phyloP scores from a whole-genome alignment of 2,113 vertebrate species.

The Lepus europaeus region DNA sequence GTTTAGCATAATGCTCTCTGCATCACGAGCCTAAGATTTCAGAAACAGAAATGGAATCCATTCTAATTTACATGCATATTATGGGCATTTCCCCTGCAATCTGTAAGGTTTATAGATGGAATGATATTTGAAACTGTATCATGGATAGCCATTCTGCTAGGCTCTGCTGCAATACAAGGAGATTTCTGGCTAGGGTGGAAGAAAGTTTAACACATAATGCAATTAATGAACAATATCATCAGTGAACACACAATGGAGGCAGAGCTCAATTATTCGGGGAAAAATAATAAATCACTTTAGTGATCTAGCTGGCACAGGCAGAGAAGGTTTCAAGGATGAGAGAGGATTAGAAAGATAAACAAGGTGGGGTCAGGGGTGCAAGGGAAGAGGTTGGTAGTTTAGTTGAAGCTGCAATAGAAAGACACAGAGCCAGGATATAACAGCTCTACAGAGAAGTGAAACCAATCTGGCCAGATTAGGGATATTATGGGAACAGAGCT shows the following conservation, averaged over 20 bases:
- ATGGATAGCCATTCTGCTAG: background rate
- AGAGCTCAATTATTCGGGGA: conserved; percentile 31
- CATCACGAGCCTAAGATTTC: conserved; percentile 93
- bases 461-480: background rate
- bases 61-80: background rate
- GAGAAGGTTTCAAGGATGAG: background rate
- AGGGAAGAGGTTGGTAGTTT: background rate
- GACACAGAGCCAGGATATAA: background rate
- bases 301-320: background rate
- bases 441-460: background rate
- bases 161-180: background rate
- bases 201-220: background rate
- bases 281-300: background rate
- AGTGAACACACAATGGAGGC: background rate
- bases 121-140: background rate
- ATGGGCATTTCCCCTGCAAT: background rate
- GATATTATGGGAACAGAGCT: background rate
- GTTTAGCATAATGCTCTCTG: conserved; percentile 99
- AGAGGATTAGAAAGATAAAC: background rate
- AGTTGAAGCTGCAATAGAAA: background rate
- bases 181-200: background rate
- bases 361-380: background rate
- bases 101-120: background rate
- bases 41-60: conserved; percentile 3
- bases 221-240: background rate